These are phyloP conservation scores for Pristionchus maxplancki DNA, from an alignment of 2,888 invertebrate genomes.

Conservation along the genomic window DNA sequence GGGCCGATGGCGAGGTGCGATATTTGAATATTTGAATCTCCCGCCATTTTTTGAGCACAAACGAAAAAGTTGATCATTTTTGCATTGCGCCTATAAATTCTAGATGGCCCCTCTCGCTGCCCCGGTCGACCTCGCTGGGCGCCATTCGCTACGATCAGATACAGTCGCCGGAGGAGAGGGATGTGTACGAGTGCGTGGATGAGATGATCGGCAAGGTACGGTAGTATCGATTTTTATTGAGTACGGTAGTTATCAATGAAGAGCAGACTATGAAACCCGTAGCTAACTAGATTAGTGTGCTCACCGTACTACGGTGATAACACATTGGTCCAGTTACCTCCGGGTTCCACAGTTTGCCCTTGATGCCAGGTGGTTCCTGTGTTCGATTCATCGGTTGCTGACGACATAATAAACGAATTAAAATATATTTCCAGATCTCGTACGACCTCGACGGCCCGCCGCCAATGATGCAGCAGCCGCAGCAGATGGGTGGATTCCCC, in stretches of 20 bases:
- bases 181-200: slow-evolving; percentile 62
- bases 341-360: too few species aligned
- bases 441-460: slow-evolving; percentile 48
- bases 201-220: slow-evolving; percentile 57
- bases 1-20: slow-evolving; percentile 18
- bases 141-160: slow-evolving; percentile 52
- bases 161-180: slow-evolving; percentile 46
- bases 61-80: neutral
- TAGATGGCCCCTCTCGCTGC: slow-evolving; percentile 1
- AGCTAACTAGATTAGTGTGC: too few species aligned
- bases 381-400: too few species aligned
- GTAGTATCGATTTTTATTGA: neutral
- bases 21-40: slow-evolving; percentile 27
- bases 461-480: slow-evolving; percentile 31
- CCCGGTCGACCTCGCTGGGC: slow-evolving; percentile 43
- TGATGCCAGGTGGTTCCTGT: too few species aligned
- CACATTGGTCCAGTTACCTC: too few species aligned
- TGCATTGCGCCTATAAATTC: neutral
- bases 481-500: slow-evolving; percentile 9
- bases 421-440: neutral
- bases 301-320: too few species aligned
- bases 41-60: too few species aligned
- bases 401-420: too few species aligned
- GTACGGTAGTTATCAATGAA: too few species aligned
- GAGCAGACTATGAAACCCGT: too few species aligned